Conservation (phyloP, 2,888 invertebrate species). For the Hartigia nigra region DNA sequence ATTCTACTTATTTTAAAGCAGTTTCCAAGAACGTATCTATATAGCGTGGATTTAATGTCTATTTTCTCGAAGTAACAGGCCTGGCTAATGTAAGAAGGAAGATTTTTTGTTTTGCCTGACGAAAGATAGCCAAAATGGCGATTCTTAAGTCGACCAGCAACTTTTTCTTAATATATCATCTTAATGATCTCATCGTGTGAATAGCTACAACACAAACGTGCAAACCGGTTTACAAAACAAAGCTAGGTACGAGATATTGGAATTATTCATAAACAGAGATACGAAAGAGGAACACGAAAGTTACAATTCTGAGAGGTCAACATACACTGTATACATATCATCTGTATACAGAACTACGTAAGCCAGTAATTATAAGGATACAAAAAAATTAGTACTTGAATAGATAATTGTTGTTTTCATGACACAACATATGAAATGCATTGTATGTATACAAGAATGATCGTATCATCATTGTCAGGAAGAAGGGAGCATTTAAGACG, state of each 20-base stretch:
- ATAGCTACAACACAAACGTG: neutral
- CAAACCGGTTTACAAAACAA: neutral
- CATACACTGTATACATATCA: neutral
- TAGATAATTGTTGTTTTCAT: neutral
- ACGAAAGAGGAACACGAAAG: neutral
- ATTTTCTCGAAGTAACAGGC: neutral
- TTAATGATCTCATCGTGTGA: neutral
- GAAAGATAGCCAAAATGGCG: neutral
- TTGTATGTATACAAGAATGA: neutral
- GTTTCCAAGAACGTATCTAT: neutral
- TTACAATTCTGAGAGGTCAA: neutral
- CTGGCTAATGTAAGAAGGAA: neutral
- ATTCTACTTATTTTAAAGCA: neutral
- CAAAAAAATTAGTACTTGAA: neutral
- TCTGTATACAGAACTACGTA: neutral
- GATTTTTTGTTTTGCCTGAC: neutral
- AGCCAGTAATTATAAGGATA: neutral
- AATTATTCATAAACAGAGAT: neutral
- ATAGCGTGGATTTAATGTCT: neutral
- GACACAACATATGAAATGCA: neutral
- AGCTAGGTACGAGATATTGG: neutral
- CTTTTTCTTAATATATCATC: neutral
- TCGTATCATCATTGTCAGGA: neutral
- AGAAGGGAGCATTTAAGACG: neutral
- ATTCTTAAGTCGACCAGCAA: neutral